phyloP scores from a whole-genome alignment of 2,113 vertebrate species.

The Cololabis saira region DNA sequence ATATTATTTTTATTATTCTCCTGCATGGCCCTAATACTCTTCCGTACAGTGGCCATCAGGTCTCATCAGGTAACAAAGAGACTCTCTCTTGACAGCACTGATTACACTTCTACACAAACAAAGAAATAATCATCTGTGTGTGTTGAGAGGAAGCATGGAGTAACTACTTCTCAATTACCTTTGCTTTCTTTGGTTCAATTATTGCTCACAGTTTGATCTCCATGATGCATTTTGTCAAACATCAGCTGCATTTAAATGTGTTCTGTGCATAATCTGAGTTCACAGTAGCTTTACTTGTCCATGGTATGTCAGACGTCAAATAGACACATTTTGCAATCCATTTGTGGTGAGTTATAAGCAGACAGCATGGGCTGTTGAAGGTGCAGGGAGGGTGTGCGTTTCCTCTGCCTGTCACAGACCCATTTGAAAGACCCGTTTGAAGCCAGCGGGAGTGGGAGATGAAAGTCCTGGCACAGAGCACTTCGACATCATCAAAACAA shows the following conservation, averaged over 20 bases:
- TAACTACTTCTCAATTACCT: too few relatives aligned
- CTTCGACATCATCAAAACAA: slow-evolving; percentile 69
- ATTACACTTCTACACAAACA: too few relatives aligned
- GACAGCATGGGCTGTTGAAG: neutral
- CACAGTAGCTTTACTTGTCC: neutral
- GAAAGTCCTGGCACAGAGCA: slow-evolving; percentile 66
- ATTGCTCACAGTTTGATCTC: neutral
- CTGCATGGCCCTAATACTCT: too few relatives aligned
- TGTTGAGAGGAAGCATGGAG: too few relatives aligned
- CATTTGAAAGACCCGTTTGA: slow-evolving; percentile 67
- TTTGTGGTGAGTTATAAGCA: slow-evolving; percentile 2
- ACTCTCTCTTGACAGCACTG: too few relatives aligned
- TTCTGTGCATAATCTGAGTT: neutral
- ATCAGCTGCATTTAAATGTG: neutral
- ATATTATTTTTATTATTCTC: too few relatives aligned
- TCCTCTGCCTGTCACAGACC: slow-evolving; percentile 33
- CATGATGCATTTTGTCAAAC: neutral
- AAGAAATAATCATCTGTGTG: too few relatives aligned
- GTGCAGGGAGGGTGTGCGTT: neutral
- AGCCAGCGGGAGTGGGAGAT: slow-evolving; percentile 69
- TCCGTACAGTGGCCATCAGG: too few relatives aligned
- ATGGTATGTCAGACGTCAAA: neutral
- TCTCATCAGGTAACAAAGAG: too few relatives aligned
- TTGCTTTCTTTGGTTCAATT: neutral
- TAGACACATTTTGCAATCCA: neutral